Evolutionary conservation across 1,140 invertebrate species (phyloP).

Genomic region (Bombus pascuorum): DNA sequence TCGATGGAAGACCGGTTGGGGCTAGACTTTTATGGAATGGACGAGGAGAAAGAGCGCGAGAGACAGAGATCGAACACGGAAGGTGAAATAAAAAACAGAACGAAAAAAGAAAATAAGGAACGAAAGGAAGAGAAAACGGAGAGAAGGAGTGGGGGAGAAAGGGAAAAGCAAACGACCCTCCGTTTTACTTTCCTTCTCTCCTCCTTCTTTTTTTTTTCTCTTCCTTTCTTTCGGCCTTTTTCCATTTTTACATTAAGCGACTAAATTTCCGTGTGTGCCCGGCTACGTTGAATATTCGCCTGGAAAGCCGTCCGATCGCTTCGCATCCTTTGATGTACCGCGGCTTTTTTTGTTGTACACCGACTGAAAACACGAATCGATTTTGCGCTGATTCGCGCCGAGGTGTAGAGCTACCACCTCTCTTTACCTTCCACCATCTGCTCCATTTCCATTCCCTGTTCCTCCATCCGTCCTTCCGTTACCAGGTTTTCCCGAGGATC

Average conservation of each 20-base stretch:
- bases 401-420: constrained; percentile 11
- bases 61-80: neutral
- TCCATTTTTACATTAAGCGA: constrained; percentile 56
- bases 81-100: neutral
- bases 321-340: constrained; percentile 59
- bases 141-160: constrained; percentile 30
- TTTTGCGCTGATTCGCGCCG: constrained; percentile 35
- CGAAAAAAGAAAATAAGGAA: neutral
- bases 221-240: neutral
- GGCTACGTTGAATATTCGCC: constrained; percentile 46
- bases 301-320: constrained; percentile 55
- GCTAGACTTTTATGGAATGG: neutral
- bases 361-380: constrained; percentile 57
- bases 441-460: neutral
- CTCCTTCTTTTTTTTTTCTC: neutral
- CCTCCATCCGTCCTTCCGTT: neutral
- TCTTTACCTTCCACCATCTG: neutral
- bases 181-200: neutral
- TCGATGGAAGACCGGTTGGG: constrained; percentile 2
- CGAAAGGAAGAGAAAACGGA: neutral
- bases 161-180: constrained; percentile 38
- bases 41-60: neutral
- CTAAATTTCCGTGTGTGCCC: constrained; percentile 58
- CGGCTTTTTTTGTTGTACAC: constrained; percentile 23
- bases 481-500: constrained; percentile 15